phyloP scores from a whole-genome alignment of 37 sponge, comb jelly and placozoan species.

The Diacarnus erythraeanus region DNA sequence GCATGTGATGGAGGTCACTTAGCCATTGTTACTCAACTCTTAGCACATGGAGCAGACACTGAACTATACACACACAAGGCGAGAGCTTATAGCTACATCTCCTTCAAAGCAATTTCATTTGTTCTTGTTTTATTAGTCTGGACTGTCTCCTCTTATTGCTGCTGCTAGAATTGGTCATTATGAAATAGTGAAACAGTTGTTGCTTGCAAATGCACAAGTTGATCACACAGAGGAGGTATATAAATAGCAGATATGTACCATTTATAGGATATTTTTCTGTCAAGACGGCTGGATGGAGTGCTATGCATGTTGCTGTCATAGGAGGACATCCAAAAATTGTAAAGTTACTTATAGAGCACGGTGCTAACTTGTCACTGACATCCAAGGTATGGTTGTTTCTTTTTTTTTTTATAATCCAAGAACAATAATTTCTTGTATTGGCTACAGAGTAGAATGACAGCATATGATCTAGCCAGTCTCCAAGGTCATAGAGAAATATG shows the following conservation, averaged over 20 bases:
- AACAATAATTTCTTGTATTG: no score
- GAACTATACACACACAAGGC: neutral
- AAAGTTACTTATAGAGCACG: neutral
- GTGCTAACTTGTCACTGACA: neutral
- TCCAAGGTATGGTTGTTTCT: neutral
- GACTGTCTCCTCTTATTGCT: neutral
- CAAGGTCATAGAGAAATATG: neutral
- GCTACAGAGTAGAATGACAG: neutral
- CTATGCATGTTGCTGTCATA: neutral
- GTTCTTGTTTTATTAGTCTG: neutral
- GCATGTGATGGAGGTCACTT: neutral
- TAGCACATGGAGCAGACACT: neutral
- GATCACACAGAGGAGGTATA: neutral
- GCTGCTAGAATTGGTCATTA: neutral
- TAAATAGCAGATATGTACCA: neutral
- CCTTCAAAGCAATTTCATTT: neutral
- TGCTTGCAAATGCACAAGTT: conserved; percentile 1
- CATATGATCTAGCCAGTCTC: neutral
- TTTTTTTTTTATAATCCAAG: no score
- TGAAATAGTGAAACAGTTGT: neutral
- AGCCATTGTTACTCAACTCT: neutral
- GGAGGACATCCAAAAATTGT: neutral
- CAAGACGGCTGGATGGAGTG: neutral
- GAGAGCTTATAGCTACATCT: no score
- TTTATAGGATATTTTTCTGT: neutral